Base-by-base conservation (phyloP, 2,888 invertebrate species). In the Eupithecia subfuscata region DNA sequence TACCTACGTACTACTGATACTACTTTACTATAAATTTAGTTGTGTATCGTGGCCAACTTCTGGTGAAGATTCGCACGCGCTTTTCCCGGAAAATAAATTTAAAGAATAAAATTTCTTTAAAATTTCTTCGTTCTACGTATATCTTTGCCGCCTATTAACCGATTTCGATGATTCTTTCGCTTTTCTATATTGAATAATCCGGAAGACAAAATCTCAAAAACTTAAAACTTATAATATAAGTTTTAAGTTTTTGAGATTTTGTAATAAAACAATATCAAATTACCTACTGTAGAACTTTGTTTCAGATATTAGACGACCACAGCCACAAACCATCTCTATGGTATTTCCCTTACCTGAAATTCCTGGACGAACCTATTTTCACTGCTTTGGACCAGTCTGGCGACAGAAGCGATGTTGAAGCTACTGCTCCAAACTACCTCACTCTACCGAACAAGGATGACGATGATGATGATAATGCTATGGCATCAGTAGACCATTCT, bases 291-390 rank as follows among this genome's bases (percentile, higher is more conserved):
- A 64, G 3, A 2, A 18, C 16, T 64, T 34, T 34, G 3, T 68
- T 68, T 43, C 25, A 68, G 68, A 25, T 43, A 43, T n/a, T 68
- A 43, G 18, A 22, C 16, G 34, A 70, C 30, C 7, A 25, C 18
- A 48, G 48, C n/a, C 69, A 56, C 37, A 40, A 63, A 67, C 40
- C 14, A 30, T 37, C 43, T 14, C 16, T 69, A 43, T 48, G 45
- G 60, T 68, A 68, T 64, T 68, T 68, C 5, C 25, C 68, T n/a
- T 43, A 68, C 40, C 40, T 68, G 14, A 68, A 68, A 45, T 68
- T 68, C 43, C 43, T 68, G 25, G 68, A 68, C 43, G 22, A 43
- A 22, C 43, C n/a, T 7, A 45, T 14, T 11, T 68, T 43, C 16
- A 14, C 12, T 8, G 43, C 0, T 45, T 68, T 68, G 68, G 25